Evolutionary conservation across 1,140 invertebrate genomes (phyloP), one percentile per base, ranked within the genome.

Genomic region (Sitodiplosis mosellana): DNA sequence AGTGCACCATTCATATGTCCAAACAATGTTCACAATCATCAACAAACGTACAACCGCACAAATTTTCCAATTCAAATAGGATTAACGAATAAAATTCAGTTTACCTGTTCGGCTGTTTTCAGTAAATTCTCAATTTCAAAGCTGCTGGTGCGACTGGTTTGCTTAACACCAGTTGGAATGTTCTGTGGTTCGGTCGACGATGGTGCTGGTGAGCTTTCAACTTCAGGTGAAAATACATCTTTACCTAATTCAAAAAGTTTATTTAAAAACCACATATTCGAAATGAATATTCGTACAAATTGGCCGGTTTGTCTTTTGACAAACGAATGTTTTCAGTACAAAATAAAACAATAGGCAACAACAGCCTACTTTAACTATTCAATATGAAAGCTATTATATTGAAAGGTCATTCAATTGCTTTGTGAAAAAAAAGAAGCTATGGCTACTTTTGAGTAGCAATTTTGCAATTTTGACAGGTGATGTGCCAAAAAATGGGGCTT

Each of bases 81-180:
- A 43, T 20, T 15, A 21, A 18, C 4, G 19, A 43, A 21, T 15
- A 43, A 43, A 15, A 27, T 3, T 27, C 27, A 27, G n/a, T 15
- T 61, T 63, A 64, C 61, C 57, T 64, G 76, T 54, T 78, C 76
- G 10, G 76, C 76, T 52, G 69, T 71, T 70, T 88, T 90, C 46
- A 90, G 69, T 50, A 89, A 74, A 70, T 87, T 89, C 68, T 90
- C 87, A 56, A 90, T 89, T 69, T 90, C 87, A 56, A 88, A 87
- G 22, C 86, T 88, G 65, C 85, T 87, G 40, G 83, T 83, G 51
- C 84, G 72, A 19, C 83, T 87, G 48, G 78, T 78, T 51, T 75
- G 72, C 68, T 78, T 77, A 50, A 67, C 60, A 46, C 58, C 53
- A 49, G 60, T 20, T 49, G 54, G 51, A 55, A 45, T 21, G 8